Evolutionary conservation across 2,797 vertebrate species (phyloP).

Genomic region (Masticophis lateralis): DNA sequence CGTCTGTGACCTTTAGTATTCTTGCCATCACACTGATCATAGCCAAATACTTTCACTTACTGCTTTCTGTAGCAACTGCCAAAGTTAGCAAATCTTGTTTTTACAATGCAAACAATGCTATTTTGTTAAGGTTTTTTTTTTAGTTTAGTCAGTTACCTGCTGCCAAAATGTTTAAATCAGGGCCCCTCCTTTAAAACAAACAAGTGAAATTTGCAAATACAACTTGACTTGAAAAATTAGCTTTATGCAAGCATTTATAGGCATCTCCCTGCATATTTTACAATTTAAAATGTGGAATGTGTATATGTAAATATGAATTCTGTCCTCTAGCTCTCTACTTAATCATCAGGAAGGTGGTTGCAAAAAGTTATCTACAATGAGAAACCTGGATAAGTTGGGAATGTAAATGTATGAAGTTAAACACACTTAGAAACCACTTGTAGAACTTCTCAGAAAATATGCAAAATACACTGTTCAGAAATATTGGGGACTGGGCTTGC

Average conservation of each 20-base stretch:
- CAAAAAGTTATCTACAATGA: neutral
- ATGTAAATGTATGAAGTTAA: neutral
- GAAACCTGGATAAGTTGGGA: neutral
- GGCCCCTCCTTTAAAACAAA: neutral
- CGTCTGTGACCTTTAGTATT: neutral
- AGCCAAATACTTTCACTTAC: conserved; percentile 5
- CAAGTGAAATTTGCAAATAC: neutral
- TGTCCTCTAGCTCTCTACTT: neutral
- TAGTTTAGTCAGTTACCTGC: neutral
- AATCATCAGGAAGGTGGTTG: neutral
- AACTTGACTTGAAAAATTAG: neutral
- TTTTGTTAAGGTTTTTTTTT: neutral
- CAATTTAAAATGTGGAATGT: neutral
- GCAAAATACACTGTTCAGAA: neutral
- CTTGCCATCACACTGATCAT: neutral
- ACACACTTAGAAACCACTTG: neutral
- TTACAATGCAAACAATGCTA: neutral
- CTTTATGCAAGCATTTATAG: neutral
- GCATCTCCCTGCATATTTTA: neutral
- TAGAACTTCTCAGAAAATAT: neutral
- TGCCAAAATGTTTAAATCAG: neutral
- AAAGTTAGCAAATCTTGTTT: conserved; percentile 6
- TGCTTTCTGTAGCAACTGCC: neutral
- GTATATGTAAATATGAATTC: neutral
- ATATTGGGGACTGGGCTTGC: neutral